These are phyloP conservation scores for Gallinago solitaria DNA, from an alignment of 2,797 vertebrate genomes.

Conservation along the genomic window DNA sequence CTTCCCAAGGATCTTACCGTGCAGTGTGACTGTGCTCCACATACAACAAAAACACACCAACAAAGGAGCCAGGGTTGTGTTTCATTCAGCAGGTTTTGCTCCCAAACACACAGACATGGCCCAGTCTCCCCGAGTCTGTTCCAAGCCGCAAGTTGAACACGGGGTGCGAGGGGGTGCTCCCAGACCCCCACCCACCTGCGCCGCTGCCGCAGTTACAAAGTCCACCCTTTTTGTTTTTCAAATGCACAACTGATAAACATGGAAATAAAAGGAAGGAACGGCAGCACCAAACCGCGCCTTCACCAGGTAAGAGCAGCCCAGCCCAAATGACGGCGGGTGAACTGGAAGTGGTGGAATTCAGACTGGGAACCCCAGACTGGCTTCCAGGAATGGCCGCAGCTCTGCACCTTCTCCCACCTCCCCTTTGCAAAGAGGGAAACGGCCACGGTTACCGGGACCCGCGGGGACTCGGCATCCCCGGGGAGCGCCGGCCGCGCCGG, in stretches of 20 bases:
- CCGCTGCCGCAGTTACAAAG: neutral
- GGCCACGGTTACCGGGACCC: neutral
- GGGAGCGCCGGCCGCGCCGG: neutral
- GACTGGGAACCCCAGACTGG: fast-evolving
- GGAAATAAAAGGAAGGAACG: neutral
- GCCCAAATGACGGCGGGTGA: neutral
- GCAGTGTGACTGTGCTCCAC: neutral
- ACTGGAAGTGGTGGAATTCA: fast-evolving
- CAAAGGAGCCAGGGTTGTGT: neutral
- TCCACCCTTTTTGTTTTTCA: neutral
- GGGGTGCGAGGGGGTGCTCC: neutral
- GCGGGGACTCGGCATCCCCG: neutral
- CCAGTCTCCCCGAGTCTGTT: neutral
- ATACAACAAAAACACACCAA: neutral
- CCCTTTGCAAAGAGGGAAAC: neutral
- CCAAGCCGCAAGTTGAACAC: neutral
- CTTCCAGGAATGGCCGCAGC: neutral
- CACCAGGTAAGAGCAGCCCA: neutral
- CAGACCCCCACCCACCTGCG: neutral
- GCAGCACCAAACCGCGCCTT: neutral
- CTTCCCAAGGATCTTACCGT: neutral
- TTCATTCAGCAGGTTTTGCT: neutral
- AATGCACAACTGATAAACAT: neutral
- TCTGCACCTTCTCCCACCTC: fast-evolving
- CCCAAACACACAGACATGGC: neutral